Evolutionary conservation across 2,797 vertebrate genomes (phyloP).

Genomic region (Bradypodion ventrale): DNA sequence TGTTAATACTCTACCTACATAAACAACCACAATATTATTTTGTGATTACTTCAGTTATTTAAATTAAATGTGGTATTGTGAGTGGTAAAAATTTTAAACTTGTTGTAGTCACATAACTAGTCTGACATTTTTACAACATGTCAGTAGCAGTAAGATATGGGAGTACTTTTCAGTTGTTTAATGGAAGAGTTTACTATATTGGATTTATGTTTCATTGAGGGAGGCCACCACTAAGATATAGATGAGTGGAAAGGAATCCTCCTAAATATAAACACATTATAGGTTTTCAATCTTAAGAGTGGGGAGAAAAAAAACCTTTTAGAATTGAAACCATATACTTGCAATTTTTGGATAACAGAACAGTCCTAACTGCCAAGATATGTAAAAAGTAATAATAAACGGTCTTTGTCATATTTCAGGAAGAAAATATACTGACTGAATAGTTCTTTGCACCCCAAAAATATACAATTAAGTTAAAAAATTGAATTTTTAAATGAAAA

Average conservation of each 20-base stretch:
- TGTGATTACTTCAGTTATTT: not conserved
- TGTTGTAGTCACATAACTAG: slow-evolving; percentile 25
- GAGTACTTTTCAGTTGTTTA: slow-evolving; percentile 42
- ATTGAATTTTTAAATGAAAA: no score
- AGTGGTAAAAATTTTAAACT: slow-evolving; percentile 22
- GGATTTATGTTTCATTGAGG: slow-evolving; percentile 5
- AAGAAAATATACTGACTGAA: no score
- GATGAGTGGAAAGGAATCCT: not conserved
- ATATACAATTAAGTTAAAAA: no score
- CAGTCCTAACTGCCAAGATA: no score
- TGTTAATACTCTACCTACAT: not conserved
- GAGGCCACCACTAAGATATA: not conserved
- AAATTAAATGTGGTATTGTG: slow-evolving; percentile 18
- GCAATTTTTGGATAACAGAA: no score
- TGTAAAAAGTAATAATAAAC: no score
- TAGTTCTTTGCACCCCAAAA: no score
- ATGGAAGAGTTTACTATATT: slow-evolving; percentile 11
- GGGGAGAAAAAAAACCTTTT: no score
- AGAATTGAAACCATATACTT: no score
- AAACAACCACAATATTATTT: slow-evolving; percentile 19
- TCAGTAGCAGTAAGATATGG: slow-evolving; percentile 2
- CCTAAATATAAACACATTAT: not conserved
- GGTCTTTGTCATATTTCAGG: no score
- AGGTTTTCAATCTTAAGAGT: no score
- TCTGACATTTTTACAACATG: slow-evolving; percentile 34